Percentiles rank a stretch among this genome's conserved stretches.
phyloP scores from a whole-genome alignment of 2,888 invertebrate species.

The Drosophila suboccidentalis region DNA sequence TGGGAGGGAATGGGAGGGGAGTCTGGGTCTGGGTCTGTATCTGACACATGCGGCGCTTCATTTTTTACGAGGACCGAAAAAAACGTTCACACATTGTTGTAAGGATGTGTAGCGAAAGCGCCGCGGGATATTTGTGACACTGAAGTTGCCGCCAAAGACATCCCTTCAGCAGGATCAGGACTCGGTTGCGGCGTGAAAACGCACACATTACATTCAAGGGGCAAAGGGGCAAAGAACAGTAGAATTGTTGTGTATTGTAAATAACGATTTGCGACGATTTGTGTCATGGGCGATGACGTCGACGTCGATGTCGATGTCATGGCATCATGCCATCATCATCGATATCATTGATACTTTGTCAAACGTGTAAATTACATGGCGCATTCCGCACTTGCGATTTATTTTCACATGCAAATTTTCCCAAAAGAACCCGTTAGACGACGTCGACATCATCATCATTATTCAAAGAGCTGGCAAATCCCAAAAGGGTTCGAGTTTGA shows the following conservation, averaged over 20 bases:
- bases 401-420: slow-evolving; percentile 75
- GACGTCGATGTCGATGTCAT: slow-evolving; percentile 51
- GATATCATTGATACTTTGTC: slow-evolving; percentile 81
- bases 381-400: slow-evolving; percentile 67
- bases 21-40: slow-evolving; percentile 76
- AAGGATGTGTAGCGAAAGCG: slow-evolving; percentile 74
- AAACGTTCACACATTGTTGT: slow-evolving; percentile 83
- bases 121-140: slow-evolving; percentile 76
- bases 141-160: slow-evolving; percentile 31
- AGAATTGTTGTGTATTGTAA: slow-evolving; percentile 62
- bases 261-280: slow-evolving; percentile 83
- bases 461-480: slow-evolving; percentile 74
- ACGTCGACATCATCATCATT: slow-evolving; percentile 73
- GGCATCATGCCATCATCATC: slow-evolving; percentile 42
- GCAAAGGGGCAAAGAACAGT: slow-evolving; percentile 4
- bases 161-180: slow-evolving; percentile 8
- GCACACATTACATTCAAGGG: slow-evolving; percentile 62
- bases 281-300: slow-evolving; percentile 70
- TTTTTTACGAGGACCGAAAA: slow-evolving; percentile 62
- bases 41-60: slow-evolving; percentile 81
- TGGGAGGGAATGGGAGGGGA: not conserved
- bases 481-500: slow-evolving; percentile 67
- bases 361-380: slow-evolving; percentile 83
- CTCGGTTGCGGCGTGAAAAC: slow-evolving; percentile 65
- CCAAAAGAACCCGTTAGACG: slow-evolving; percentile 37